Conservation (phyloP, 1,140 invertebrate species). For the Drosophila tristis region DNA sequence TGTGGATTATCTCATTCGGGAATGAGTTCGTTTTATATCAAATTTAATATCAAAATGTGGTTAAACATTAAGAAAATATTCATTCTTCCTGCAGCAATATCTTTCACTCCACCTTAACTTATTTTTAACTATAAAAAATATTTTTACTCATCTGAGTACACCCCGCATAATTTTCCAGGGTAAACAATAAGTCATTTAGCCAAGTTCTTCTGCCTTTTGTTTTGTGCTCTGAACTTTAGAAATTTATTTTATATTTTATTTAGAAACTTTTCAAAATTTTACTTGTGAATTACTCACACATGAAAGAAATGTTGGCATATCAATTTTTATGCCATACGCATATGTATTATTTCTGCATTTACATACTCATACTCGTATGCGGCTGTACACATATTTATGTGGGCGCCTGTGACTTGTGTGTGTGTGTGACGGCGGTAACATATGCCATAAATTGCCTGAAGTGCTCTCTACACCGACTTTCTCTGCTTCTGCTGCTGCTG, state of each 20-base stretch:
- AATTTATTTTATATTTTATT: neutral
- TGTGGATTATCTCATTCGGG: no score
- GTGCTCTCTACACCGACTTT: constrained; percentile 60
- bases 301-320: constrained; percentile 78
- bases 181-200: constrained; percentile 31
- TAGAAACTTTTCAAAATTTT: constrained; percentile 36
- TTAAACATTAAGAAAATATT: no score
- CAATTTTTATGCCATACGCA: constrained; percentile 79
- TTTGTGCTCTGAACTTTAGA: constrained; percentile 17
- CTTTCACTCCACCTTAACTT: no score
- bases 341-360: constrained; percentile 80
- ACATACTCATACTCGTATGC: constrained; percentile 40
- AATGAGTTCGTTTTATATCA: no score
- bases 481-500: constrained; percentile 32
- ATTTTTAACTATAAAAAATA: constrained; percentile 1
- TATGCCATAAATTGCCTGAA: constrained; percentile 81
- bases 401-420: constrained; percentile 14
- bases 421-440: constrained; percentile 56
- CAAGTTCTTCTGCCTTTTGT: neutral
- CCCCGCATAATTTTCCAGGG: constrained; percentile 12
- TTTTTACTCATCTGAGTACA: neutral
- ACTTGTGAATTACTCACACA: constrained; percentile 80
- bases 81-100: no score
- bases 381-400: no score
- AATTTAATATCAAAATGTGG: no score